Evolutionary conservation across 2,113 vertebrate species (phyloP).

Genomic region (Xenopus borealis): DNA sequence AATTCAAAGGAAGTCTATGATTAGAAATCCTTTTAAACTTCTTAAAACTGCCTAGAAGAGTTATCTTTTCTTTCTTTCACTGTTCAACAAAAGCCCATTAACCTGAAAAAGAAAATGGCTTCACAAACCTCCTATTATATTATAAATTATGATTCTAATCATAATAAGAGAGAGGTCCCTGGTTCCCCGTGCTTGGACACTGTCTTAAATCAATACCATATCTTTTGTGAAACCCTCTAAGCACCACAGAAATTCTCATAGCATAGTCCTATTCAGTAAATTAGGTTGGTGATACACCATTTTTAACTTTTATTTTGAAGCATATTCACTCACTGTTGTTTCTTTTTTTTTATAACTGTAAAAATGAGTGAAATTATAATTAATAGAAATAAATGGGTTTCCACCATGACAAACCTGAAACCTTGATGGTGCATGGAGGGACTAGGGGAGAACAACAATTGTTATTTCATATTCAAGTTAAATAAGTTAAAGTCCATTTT

Average conservation of each 20-base stretch:
- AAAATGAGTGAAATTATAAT: too few species aligned
- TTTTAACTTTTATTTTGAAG: too few species aligned
- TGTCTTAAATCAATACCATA: constrained; percentile 40
- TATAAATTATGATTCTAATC: constrained; percentile 45
- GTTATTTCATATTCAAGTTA: too few species aligned
- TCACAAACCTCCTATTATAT: constrained; percentile 46
- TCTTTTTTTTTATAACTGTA: too few species aligned
- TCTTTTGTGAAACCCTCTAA: constrained; percentile 29
- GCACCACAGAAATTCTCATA: constrained; percentile 25
- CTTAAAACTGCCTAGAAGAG: constrained; percentile 46
- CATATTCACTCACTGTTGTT: too few species aligned
- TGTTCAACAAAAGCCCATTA: constrained; percentile 46
- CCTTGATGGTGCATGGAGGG: too few species aligned
- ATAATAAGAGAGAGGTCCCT: constrained; percentile 41
- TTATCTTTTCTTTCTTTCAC: constrained; percentile 40
- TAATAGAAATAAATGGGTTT: too few species aligned
- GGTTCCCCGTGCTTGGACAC: constrained; percentile 38
- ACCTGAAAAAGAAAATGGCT: constrained; percentile 43
- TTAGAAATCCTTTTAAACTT: constrained; percentile 48
- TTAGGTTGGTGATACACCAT: too few species aligned
- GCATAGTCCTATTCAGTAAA: neutral
- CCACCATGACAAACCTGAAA: too few species aligned
- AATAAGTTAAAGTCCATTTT: too few species aligned
- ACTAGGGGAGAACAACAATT: too few species aligned
- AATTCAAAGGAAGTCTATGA: constrained; percentile 43